These are phyloP conservation scores for Hippopotamyrus pictus DNA, from an alignment of 2,797 vertebrate genomes.

Conservation along the genomic window DNA sequence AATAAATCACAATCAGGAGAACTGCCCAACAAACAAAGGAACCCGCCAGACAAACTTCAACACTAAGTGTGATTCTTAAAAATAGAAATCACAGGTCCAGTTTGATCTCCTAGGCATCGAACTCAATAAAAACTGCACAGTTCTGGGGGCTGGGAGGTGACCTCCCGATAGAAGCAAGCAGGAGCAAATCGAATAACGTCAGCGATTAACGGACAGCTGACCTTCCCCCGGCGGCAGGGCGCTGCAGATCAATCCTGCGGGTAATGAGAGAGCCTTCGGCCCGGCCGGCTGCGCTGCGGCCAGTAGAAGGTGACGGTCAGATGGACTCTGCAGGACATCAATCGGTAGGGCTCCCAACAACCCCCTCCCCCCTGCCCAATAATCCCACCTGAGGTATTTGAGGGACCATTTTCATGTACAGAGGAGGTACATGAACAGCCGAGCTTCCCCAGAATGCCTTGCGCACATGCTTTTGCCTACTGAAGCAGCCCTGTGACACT, in stretches of 20 bases:
- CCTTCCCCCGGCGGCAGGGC: background rate
- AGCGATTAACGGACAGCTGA: slow-evolving; percentile 1
- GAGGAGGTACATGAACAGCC: background rate
- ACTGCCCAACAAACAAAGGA: background rate
- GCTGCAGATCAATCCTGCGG: background rate
- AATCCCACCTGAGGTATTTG: background rate
- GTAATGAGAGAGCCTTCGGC: background rate
- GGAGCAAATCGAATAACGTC: background rate
- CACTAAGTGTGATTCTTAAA: background rate
- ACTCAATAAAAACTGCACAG: background rate
- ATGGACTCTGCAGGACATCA: background rate
- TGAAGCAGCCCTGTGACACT: background rate
- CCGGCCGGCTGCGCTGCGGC: background rate
- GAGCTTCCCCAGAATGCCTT: background rate
- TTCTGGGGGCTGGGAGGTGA: background rate
- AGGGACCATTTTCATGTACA: background rate
- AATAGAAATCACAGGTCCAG: background rate
- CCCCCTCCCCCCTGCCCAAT: background rate
- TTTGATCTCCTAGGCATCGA: background rate
- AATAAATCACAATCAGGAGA: background rate
- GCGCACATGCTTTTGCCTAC: background rate
- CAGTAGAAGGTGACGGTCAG: background rate
- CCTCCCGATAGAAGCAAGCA: background rate
- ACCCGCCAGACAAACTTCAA: background rate
- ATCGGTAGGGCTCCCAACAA: background rate